Conservation (phyloP, 2,797 vertebrate species). For the Enteromius mattozi region DNA sequence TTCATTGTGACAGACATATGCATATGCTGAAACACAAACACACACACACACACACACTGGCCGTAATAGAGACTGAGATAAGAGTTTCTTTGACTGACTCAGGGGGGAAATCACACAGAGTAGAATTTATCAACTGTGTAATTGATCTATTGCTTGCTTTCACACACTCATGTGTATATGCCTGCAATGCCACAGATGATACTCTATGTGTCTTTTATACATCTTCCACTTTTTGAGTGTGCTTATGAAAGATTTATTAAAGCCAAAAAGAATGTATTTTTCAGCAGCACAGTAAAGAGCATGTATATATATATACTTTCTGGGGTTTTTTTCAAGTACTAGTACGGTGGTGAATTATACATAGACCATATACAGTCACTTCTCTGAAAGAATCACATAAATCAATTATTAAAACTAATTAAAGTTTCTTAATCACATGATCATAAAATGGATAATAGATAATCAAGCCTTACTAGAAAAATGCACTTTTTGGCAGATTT, state of each 20-base stretch:
- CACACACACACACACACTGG: slow-evolving; percentile 3
- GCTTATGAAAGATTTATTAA: slow-evolving; percentile 35
- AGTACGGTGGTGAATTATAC: background rate
- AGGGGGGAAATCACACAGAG: slow-evolving; percentile 52
- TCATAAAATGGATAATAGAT: slow-evolving; percentile 17
- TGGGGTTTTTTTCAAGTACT: background rate
- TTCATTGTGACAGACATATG: background rate
- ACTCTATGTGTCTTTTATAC: slow-evolving; percentile 2
- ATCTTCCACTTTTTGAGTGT: slow-evolving; percentile 19
- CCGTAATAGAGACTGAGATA: slow-evolving; percentile 35
- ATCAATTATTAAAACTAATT: slow-evolving; percentile 14
- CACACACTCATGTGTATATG: background rate
- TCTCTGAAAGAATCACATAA: background rate
- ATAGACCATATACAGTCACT: background rate
- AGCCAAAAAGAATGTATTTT: background rate
- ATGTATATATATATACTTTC: background rate
- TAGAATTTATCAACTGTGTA: slow-evolving; percentile 55
- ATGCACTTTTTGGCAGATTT: background rate
- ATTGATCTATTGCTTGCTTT: slow-evolving; percentile 44
- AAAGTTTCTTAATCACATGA: slow-evolving; percentile 14
- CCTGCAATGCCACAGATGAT: background rate
- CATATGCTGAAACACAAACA: slow-evolving; percentile 1
- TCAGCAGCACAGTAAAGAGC: slow-evolving; percentile 18
- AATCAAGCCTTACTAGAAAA: background rate
- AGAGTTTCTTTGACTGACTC: slow-evolving; percentile 48